Evolutionary conservation across 2,888 invertebrate genomes (phyloP).

Genomic region (Epinotia brunnichana): DNA sequence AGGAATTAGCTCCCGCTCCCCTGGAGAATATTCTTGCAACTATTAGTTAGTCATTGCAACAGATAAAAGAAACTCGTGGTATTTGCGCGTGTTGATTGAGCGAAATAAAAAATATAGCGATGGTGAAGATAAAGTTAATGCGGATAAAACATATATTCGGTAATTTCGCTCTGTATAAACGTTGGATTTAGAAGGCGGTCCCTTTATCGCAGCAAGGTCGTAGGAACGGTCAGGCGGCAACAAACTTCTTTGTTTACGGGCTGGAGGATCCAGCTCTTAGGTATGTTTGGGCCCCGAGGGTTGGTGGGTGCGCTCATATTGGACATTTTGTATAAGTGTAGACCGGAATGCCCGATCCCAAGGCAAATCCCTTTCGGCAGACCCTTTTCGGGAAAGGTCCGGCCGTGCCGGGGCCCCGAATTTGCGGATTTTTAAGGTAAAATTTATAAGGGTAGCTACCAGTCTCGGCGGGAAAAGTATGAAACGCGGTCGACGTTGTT

Average conservation of each 20-base stretch:
- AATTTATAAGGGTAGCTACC: constrained; percentile 74
- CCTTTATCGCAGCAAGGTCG: constrained; percentile 60
- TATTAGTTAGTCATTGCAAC: constrained; percentile 11
- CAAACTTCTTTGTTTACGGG: constrained; percentile 80
- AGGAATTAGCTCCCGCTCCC: constrained; percentile 29
- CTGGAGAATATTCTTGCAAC: constrained; percentile 4
- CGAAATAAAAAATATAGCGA: not conserved
- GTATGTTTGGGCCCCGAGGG: constrained; percentile 72
- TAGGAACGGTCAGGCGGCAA: constrained; percentile 63
- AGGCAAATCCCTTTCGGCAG: constrained; percentile 81
- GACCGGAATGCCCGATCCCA: constrained; percentile 76
- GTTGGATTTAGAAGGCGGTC: constrained; percentile 18
- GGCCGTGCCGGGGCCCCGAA: constrained; percentile 79
- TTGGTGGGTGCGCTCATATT: constrained; percentile 72
- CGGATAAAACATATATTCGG: no score
- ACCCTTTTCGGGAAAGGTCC: constrained; percentile 79
- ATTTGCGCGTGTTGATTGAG: not conserved
- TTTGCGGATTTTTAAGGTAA: constrained; percentile 84
- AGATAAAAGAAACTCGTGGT: not conserved
- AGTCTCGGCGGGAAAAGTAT: constrained; percentile 47
- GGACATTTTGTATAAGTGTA: constrained; percentile 84
- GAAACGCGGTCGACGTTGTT: constrained; percentile 49
- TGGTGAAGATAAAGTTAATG: not conserved
- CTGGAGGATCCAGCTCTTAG: constrained; percentile 61
- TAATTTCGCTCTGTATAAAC: not conserved